A percentile compares a stretch with the other conserved stretches of the same genome.
These are phyloP conservation scores for Drosophila testacea DNA, from an alignment of 2,888 invertebrate genomes.

Conservation along the genomic window DNA sequence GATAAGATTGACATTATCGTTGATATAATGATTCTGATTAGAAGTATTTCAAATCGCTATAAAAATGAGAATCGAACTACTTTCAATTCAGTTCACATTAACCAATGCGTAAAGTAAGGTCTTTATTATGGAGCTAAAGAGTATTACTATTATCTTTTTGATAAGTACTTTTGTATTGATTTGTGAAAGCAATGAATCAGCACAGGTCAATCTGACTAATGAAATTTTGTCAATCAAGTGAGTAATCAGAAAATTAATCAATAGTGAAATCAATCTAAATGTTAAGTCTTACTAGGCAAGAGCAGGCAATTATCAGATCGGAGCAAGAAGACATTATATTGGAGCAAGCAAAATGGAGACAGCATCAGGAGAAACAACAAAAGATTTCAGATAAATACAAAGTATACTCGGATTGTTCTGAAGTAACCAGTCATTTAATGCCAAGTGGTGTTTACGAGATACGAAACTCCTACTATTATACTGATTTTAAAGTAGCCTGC, in stretches of 20 bases:
- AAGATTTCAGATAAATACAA: too few relatives aligned
- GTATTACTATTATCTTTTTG: slow-evolving; percentile 4
- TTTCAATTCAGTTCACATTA: background rate
- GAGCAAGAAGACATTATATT: background rate
- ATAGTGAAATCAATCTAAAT: background rate
- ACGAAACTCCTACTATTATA: background rate
- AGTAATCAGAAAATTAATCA: background rate
- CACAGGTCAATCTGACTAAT: background rate
- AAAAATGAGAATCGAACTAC: background rate
- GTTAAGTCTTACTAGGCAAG: too few relatives aligned
- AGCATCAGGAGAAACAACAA: too few relatives aligned
- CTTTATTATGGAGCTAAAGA: background rate
- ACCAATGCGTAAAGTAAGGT: background rate
- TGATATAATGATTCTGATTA: too few relatives aligned
- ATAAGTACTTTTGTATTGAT: background rate
- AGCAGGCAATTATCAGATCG: too few relatives aligned
- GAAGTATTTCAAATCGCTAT: background rate
- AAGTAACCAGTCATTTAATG: background rate
- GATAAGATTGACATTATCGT: too few relatives aligned
- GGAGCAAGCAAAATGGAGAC: background rate
- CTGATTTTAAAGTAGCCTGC: background rate
- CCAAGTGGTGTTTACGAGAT: slow-evolving; percentile 10
- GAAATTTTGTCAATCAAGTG: background rate
- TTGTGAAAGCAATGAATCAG: background rate
- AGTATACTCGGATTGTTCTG: background rate